A percentile compares a stretch with the other conserved stretches of the same genome.
phyloP scores from a whole-genome alignment of 1,140 invertebrate genomes.

The Trinorchestia longiramus region DNA sequence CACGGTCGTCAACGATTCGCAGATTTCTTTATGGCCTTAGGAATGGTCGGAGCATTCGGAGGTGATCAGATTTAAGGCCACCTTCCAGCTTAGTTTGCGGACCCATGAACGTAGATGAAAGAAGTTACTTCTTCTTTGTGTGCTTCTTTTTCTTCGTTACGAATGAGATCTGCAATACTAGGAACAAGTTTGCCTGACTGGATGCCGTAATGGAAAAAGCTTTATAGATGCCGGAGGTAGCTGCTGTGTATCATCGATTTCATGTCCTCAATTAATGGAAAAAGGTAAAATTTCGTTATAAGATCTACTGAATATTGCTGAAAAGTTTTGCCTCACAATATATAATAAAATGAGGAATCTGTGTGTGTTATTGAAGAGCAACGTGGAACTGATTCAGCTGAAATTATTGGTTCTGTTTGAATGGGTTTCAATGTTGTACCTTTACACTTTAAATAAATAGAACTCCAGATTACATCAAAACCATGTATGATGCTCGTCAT shows the following conservation, averaged over 20 bases:
- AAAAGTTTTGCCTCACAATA: no score
- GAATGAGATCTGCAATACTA: background rate
- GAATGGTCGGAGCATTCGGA: background rate
- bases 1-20: conserved; percentile 35
- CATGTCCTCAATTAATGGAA: background rate
- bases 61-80: background rate
- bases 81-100: background rate
- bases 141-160: background rate
- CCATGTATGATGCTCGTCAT: no score
- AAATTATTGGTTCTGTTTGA: background rate
- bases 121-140: background rate
- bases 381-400: background rate
- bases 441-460: background rate
- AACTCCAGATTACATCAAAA: no score
- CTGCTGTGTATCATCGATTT: background rate
- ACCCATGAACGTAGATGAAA: background rate
- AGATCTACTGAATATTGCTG: no score
- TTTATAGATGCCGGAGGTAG: background rate
- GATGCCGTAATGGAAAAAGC: background rate
- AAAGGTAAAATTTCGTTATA: background rate
- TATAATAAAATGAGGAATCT: background rate
- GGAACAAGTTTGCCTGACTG: background rate
- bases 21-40: background rate
- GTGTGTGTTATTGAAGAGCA: background rate
- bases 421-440: background rate